Evolutionary conservation across 2,113 vertebrate genomes (phyloP).

Genomic region (Chaenogobius annularis): DNA sequence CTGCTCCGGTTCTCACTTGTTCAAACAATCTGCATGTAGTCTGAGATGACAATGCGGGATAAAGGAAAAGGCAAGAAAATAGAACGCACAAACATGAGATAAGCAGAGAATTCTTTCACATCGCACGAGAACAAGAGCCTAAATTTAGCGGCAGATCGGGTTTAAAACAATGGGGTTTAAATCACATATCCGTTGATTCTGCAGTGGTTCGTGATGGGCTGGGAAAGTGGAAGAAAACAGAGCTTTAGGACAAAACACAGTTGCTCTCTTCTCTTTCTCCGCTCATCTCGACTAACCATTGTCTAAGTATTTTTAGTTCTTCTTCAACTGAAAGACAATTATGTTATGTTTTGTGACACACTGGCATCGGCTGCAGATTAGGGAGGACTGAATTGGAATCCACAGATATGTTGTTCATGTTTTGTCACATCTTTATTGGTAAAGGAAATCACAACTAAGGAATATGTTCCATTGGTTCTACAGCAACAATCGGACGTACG

Average conservation of each 20-base stretch:
- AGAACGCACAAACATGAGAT: conserved; percentile 55
- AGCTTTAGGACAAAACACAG: conserved; percentile 76
- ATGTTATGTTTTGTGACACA: conserved; percentile 69
- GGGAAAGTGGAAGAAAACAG: conserved; percentile 65
- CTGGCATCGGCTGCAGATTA: conserved; percentile 61
- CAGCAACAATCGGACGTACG: not conserved
- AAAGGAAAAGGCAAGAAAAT: conserved; percentile 49
- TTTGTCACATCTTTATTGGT: not conserved
- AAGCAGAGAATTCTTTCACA: conserved; percentile 63
- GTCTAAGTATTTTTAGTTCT: conserved; percentile 80
- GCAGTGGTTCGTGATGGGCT: conserved; percentile 64
- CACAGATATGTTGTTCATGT: conserved; percentile 4
- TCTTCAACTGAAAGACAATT: conserved; percentile 74
- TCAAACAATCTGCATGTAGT: conserved; percentile 57
- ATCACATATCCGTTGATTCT: conserved; percentile 79
- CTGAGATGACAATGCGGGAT: conserved; percentile 55
- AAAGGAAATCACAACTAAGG: not conserved
- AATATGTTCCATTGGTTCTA: not conserved
- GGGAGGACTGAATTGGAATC: conserved; percentile 41
- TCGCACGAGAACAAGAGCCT: conserved; percentile 45
- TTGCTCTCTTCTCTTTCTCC: conserved; percentile 45
- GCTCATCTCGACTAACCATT: conserved; percentile 76
- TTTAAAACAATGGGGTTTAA: conserved; percentile 79
- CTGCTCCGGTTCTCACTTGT: conserved; percentile 47
- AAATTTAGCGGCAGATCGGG: conserved; percentile 74